phyloP scores from a whole-genome alignment of 2,797 vertebrate species.

The Eutrigla gurnardus region DNA sequence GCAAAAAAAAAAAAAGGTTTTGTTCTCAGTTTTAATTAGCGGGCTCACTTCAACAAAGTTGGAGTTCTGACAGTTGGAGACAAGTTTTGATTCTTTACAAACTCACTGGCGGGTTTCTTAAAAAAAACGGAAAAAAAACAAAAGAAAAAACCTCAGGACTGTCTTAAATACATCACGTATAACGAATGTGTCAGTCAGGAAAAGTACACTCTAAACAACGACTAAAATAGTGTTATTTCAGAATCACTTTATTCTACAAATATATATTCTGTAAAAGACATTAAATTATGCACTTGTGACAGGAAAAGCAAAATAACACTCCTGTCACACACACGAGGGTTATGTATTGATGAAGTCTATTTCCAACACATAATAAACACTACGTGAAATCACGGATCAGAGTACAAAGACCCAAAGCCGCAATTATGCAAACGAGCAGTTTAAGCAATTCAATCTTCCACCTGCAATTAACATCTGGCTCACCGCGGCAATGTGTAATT shows the following conservation, averaged over 20 bases:
- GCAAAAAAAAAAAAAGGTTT: constrained; percentile 33
- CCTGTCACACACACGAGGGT: too few relatives aligned
- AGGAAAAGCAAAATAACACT: too few relatives aligned
- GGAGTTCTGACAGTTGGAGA: constrained; percentile 43
- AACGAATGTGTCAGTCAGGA: too few relatives aligned
- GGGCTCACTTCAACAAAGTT: constrained; percentile 25
- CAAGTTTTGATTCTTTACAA: constrained; percentile 16
- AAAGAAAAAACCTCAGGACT: too few relatives aligned
- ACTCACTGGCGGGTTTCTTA: background rate
- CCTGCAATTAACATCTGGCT: constrained; percentile 16
- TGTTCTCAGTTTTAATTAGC: constrained; percentile 51
- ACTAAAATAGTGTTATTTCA: too few relatives aligned
- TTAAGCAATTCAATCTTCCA: constrained; percentile 1
- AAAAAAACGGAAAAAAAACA: background rate
- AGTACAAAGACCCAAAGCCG: background rate
- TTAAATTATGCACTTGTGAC: too few relatives aligned
- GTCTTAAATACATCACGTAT: too few relatives aligned
- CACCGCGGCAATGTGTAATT: constrained; percentile 10
- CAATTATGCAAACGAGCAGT: background rate
- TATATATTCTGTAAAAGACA: too few relatives aligned
- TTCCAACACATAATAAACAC: background rate
- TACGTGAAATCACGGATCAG: background rate
- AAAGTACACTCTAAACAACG: too few relatives aligned
- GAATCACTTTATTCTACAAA: too few relatives aligned
- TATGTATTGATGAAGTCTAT: background rate